Conservation (phyloP, 2,797 vertebrate species). For the Paratrypauchen microcephalus region DNA sequence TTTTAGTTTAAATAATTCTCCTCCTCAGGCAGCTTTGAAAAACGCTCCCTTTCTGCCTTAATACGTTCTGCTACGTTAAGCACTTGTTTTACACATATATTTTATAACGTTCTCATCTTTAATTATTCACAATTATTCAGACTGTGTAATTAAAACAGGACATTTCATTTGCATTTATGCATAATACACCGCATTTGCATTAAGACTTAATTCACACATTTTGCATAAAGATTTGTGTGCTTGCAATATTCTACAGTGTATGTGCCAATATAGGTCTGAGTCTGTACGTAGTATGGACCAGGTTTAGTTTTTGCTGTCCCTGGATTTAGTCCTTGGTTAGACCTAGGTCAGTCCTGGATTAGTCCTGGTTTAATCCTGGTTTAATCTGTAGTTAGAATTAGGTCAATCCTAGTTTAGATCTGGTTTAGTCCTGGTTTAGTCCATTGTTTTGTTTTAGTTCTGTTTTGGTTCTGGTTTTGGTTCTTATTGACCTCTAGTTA, state of each 20-base stretch:
- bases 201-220: neutral
- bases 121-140: slow-evolving; percentile 11
- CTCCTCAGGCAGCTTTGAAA: neutral
- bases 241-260: neutral
- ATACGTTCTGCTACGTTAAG: slow-evolving; percentile 7
- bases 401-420: neutral
- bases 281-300: neutral
- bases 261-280: neutral
- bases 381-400: neutral
- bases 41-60: neutral
- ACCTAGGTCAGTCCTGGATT: neutral
- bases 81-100: slow-evolving; percentile 7
- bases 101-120: slow-evolving; percentile 5
- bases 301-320: neutral
- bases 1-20: neutral
- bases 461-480: too few species aligned
- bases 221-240: neutral
- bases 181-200: neutral
- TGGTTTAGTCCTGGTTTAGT: neutral
- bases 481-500: too few species aligned
- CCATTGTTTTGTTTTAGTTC: neutral
- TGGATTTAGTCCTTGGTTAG: neutral
- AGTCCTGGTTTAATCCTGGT: neutral
- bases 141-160: slow-evolving; percentile 4
- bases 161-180: slow-evolving; percentile 6